Percentiles rank a stretch among this genome's conserved stretches.
phyloP scores from a whole-genome alignment of 2,797 vertebrate species.

The Coilia nasus region DNA sequence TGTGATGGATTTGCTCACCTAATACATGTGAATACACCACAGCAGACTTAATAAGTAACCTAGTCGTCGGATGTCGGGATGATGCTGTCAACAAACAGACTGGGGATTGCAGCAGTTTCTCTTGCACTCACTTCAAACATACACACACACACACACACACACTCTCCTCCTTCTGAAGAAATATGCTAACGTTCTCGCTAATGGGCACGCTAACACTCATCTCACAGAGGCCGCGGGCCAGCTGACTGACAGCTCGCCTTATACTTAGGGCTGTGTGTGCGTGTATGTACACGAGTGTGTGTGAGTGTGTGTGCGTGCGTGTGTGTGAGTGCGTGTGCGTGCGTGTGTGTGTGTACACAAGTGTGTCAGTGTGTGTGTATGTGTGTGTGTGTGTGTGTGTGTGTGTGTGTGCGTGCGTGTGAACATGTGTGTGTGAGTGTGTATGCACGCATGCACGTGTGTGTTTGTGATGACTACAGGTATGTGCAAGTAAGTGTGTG shows the following conservation, averaged over 20 bases:
- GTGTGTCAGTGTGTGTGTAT: too few relatives aligned
- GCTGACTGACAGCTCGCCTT: not conserved
- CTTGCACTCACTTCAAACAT: not conserved
- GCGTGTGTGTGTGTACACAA: too few relatives aligned
- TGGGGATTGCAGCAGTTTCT: not conserved
- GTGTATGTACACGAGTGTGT: not conserved
- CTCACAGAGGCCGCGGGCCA: not conserved
- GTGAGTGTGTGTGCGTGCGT: constrained; percentile 10
- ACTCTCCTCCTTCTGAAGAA: not conserved
- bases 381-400: not conserved
- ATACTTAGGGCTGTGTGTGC: not conserved
- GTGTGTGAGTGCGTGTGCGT: not conserved
- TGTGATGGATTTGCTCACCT: not conserved
- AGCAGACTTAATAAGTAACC: not conserved
- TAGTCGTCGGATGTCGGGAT: not conserved
- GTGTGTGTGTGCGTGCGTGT: not conserved
- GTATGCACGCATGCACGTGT: not conserved
- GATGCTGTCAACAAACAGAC: not conserved
- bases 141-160: not conserved
- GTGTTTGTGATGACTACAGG: too few relatives aligned
- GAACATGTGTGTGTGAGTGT: not conserved
- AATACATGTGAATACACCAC: not conserved
- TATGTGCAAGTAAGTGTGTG: too few relatives aligned
- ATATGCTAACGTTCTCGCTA: not conserved
- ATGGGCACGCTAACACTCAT: not conserved